These are phyloP conservation scores for Campoplex capitator DNA, from an alignment of 2,888 invertebrate species.

Conservation along the genomic window DNA sequence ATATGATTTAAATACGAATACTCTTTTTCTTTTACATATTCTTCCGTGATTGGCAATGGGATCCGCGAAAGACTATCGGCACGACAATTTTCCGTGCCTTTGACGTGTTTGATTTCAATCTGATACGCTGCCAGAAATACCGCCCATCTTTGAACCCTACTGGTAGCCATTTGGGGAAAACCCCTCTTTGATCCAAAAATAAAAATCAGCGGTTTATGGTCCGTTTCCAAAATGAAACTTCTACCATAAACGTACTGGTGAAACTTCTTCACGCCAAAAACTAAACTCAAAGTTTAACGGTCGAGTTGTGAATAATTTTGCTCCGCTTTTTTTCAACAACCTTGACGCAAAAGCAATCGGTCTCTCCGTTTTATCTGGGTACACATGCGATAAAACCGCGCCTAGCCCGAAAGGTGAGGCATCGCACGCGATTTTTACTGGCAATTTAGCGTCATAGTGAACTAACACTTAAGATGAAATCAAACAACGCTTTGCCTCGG, in stretches of 20 bases:
- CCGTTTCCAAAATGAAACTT: slow-evolving; percentile 40
- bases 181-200: slow-evolving; percentile 45
- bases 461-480: too few relatives aligned
- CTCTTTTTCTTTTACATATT: not conserved
- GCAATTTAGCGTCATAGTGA: too few relatives aligned
- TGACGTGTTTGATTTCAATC: slow-evolving; percentile 38
- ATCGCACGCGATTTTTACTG: too few relatives aligned
- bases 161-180: slow-evolving; percentile 44
- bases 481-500: too few relatives aligned
- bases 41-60: too few relatives aligned
- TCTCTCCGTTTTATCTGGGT: too few relatives aligned
- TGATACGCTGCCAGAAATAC: slow-evolving; percentile 45
- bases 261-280: slow-evolving; percentile 69
- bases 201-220: slow-evolving; percentile 52
- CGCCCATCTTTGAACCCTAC: slow-evolving; percentile 49
- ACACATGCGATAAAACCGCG: too few relatives aligned
- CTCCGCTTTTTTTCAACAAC: too few relatives aligned
- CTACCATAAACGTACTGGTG: slow-evolving; percentile 45
- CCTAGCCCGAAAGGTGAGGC: too few relatives aligned
- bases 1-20: slow-evolving; percentile 37
- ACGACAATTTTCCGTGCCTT: slow-evolving; percentile 35
- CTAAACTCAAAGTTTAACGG: slow-evolving; percentile 77
- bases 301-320: slow-evolving; percentile 74
- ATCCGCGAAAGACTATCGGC: slow-evolving; percentile 41
- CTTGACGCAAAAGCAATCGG: too few relatives aligned